Evolutionary conservation across 2,888 invertebrate genomes (phyloP).

Genomic region (Zhuqinia jingwanae): DNA sequence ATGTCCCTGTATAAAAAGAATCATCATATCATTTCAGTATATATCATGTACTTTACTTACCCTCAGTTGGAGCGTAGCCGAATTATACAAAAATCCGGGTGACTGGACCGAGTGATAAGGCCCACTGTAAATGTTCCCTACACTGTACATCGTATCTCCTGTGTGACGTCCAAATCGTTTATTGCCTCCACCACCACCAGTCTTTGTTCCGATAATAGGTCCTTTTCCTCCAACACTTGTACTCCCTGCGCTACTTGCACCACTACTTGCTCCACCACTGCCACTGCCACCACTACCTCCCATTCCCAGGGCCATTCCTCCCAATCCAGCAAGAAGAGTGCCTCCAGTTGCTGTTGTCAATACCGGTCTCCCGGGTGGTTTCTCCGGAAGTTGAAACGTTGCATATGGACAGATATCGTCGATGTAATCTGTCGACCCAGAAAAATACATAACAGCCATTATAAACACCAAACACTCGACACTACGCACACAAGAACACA

Average conservation of each 20-base stretch:
- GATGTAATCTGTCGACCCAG: constrained; percentile 86
- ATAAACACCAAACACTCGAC: background rate
- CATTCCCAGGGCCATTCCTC: constrained; percentile 21
- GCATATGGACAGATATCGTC: constrained; percentile 97
- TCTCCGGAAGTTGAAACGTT: constrained; percentile 93
- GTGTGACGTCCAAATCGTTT: constrained; percentile 74
- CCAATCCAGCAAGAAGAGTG: constrained; percentile 42
- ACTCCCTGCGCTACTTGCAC: constrained; percentile 51
- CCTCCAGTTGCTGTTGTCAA: constrained; percentile 70
- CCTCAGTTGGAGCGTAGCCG: constrained; percentile 77
- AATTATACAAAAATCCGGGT: constrained; percentile 77
- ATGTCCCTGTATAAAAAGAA: no score
- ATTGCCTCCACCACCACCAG: constrained; percentile 52
- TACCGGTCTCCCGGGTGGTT: constrained; percentile 80
- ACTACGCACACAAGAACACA: background rate
- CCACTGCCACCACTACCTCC: constrained; percentile 52
- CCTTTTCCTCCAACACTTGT: constrained; percentile 42
- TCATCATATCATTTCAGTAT: no score
- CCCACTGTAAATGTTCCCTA: constrained; percentile 91
- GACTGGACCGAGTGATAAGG: constrained; percentile 91
- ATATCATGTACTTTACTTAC: constrained; percentile 43
- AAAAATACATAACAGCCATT: constrained; percentile 24
- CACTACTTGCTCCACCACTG: constrained; percentile 56
- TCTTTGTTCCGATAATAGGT: constrained; percentile 46
- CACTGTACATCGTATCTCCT: constrained; percentile 92